A percentile compares a stretch with the other conserved stretches of the same genome.
phyloP scores from a whole-genome alignment of 1,140 invertebrate species.

The Aphis gossypii region DNA sequence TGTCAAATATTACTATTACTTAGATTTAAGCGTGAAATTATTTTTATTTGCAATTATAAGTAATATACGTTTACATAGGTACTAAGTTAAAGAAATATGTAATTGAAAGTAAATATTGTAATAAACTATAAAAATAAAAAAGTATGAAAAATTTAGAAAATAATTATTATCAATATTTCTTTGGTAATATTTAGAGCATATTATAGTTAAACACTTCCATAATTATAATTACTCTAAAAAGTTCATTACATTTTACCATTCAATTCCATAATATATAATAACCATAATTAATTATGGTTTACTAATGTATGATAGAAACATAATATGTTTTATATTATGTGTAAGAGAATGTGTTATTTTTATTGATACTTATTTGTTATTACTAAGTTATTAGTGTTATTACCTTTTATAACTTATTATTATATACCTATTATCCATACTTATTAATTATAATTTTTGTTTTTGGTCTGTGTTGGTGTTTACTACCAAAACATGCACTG shows the following conservation, averaged over 20 bases:
- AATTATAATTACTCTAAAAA: neutral
- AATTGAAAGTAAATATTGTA: neutral
- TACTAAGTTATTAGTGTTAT: too few species aligned
- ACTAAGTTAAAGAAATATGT: neutral
- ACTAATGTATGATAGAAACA: neutral
- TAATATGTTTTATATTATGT: neutral
- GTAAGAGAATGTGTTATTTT: neutral
- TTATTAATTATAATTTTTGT: too few species aligned
- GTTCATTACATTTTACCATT: too few species aligned
- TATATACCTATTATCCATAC: neutral
- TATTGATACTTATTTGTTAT: neutral
- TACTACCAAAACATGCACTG: neutral
- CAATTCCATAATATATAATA: too few species aligned
- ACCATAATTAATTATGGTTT: neutral
- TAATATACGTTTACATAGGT: neutral
- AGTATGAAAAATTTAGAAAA: too few species aligned
- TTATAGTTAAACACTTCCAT: too few species aligned
- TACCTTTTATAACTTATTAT: too few species aligned
- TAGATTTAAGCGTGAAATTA: neutral
- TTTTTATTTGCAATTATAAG: neutral
- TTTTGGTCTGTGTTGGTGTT: neutral
- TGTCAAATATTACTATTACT: neutral
- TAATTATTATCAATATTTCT: too few species aligned
- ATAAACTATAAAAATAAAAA: neutral
- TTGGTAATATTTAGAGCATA: neutral